Conservation (phyloP, 2,888 invertebrate genomes). For the Serrognathus titanus region DNA sequence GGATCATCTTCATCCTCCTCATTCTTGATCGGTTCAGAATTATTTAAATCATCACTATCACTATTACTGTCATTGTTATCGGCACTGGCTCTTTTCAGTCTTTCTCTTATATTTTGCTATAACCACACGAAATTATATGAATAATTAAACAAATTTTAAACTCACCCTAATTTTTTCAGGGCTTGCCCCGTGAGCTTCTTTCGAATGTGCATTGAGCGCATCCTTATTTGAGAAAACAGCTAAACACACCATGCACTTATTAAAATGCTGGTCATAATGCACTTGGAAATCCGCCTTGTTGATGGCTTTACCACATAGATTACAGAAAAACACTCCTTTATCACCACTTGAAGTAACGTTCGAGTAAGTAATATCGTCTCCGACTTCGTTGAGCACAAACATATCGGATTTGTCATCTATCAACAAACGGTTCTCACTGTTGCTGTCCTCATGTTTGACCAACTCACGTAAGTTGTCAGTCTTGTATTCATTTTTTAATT, state of each 20-base stretch:
- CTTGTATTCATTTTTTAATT: conserved; percentile 3
- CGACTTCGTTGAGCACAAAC: neutral
- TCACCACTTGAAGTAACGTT: conserved; percentile 7
- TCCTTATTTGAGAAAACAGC: conserved; percentile 50
- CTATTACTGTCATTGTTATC: conserved; percentile 27
- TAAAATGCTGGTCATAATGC: conserved; percentile 47
- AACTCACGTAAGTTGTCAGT: neutral
- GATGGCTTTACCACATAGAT: conserved; percentile 46
- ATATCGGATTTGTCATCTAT: conserved; percentile 20
- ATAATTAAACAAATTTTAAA: neutral
- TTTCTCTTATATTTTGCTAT: conserved; percentile 26
- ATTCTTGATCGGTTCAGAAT: conserved; percentile 23
- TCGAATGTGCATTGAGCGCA: conserved; percentile 43
- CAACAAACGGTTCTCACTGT: conserved; percentile 26
- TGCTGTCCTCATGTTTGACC: conserved; percentile 24
- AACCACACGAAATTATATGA: conserved; percentile 1
- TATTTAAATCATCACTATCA: conserved; percentile 30
- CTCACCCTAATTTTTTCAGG: conserved; percentile 22
- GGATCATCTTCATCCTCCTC: conserved; percentile 27
- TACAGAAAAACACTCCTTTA: conserved; percentile 39
- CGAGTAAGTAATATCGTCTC: neutral
- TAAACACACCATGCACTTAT: conserved; percentile 47
- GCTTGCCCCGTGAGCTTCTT: conserved; percentile 35
- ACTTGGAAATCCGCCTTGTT: conserved; percentile 41
- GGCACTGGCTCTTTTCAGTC: conserved; percentile 27